Evolutionary conservation across 2,888 invertebrate genomes (phyloP).

Genomic region (Microplitis deprimator): DNA sequence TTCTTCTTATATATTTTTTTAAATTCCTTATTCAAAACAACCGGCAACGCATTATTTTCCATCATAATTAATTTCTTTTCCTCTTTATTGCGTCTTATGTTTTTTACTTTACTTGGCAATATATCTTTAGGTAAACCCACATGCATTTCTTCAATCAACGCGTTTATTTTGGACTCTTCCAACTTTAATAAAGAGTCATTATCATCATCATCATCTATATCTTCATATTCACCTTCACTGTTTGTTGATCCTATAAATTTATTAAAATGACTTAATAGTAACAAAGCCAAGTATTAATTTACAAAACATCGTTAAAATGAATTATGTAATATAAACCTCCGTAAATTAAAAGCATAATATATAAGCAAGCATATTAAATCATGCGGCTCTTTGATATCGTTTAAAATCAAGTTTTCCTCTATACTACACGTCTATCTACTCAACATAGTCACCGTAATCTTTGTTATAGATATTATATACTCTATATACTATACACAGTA

Average conservation of each 20-base stretch:
- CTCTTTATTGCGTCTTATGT: slow-evolving; percentile 38
- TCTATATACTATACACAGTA: neutral
- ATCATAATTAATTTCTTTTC: slow-evolving; percentile 28
- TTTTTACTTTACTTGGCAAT: slow-evolving; percentile 42
- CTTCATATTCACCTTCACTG: neutral
- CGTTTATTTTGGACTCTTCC: slow-evolving; percentile 40
- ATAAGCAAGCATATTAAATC: neutral
- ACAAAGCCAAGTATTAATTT: neutral
- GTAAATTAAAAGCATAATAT: neutral
- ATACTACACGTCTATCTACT: neutral
- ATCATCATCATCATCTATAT: slow-evolving; percentile 13
- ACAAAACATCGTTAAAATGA: neutral
- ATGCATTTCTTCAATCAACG: slow-evolving; percentile 48
- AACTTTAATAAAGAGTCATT: slow-evolving; percentile 1
- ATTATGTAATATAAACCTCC: neutral
- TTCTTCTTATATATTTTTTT: neutral
- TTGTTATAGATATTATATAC: neutral
- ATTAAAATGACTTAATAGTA: neutral
- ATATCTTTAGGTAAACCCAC: slow-evolving; percentile 45
- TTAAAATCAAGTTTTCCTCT: neutral
- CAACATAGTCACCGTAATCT: neutral
- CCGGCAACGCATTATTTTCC: neutral
- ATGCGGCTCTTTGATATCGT: neutral
- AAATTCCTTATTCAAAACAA: slow-evolving; percentile 26
- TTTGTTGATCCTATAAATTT: slow-evolving; percentile 6